Evolutionary conservation across 2,113 vertebrate genomes (phyloP).

Genomic region (Psittacus erithacus): DNA sequence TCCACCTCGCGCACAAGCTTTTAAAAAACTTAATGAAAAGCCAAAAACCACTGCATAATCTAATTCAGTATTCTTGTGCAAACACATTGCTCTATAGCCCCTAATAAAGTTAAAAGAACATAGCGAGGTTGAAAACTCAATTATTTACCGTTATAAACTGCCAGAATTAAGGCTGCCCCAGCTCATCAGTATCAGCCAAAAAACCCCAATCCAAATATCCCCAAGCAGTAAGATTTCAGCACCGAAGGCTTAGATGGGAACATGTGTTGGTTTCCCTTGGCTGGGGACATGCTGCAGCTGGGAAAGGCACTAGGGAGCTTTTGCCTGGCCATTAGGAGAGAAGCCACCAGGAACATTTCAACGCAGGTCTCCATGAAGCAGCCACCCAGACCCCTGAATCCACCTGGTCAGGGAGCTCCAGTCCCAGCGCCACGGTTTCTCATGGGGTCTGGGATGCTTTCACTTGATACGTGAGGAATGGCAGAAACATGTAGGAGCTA

Average conservation of each 20-base stretch:
- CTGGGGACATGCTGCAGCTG: not conserved
- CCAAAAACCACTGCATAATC: not conserved
- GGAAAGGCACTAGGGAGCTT: not conserved
- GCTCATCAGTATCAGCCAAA: not conserved
- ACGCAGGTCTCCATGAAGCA: not conserved
- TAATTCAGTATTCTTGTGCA: not conserved
- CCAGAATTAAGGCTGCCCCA: not conserved
- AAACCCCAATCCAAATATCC: not conserved
- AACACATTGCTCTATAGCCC: not conserved
- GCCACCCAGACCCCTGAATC: not conserved
- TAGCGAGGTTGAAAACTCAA: not conserved
- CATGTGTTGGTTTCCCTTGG: accelerated
- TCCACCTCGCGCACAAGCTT: not conserved
- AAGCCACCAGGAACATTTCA: not conserved
- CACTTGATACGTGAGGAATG: not conserved
- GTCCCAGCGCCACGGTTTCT: not conserved
- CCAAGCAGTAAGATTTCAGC: not conserved
- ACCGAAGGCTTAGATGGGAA: not conserved
- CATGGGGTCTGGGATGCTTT: not conserved
- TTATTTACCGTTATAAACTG: not conserved
- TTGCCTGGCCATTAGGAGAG: not conserved
- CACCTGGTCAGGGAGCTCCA: not conserved
- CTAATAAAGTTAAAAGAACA: not conserved
- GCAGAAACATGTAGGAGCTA: too few relatives aligned
- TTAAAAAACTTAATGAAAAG: not conserved